These are phyloP conservation scores for Suncus etruscus DNA, from an alignment of 2,113 vertebrate species.

Conservation along the genomic window DNA sequence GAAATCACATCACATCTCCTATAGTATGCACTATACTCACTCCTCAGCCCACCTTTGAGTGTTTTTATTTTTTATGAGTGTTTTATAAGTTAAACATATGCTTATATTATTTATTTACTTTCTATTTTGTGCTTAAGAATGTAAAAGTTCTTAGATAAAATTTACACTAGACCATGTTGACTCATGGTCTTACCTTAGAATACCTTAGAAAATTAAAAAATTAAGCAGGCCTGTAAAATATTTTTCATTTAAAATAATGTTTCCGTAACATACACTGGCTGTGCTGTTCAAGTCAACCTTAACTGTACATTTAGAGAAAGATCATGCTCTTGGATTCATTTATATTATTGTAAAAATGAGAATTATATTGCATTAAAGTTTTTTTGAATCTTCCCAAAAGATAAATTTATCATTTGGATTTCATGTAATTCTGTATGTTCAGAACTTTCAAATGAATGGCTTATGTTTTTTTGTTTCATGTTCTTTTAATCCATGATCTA, in stretches of 20 bases:
- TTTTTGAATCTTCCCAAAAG: slow-evolving; percentile 62
- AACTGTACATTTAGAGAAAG: slow-evolving; percentile 30
- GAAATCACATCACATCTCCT: too few species aligned
- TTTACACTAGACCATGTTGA: slow-evolving; percentile 8
- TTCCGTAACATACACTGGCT: slow-evolving; percentile 26
- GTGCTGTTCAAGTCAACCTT: slow-evolving; percentile 41
- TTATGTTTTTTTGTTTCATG: slow-evolving; percentile 43
- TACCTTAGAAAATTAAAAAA: slow-evolving; percentile 37
- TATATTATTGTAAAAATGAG: slow-evolving; percentile 44
- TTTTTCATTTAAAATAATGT: slow-evolving; percentile 52
- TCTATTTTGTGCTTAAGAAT: slow-evolving; percentile 16
- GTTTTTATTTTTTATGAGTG: too few species aligned
- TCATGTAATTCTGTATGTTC: slow-evolving; percentile 49
- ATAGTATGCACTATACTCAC: too few species aligned
- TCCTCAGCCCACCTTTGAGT: too few species aligned
- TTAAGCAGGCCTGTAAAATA: neutral
- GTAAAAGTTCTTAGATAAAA: neutral
- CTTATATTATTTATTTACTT: too few species aligned
- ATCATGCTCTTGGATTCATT: slow-evolving; percentile 52
- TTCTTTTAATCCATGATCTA: slow-evolving; percentile 40
- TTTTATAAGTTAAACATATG: too few species aligned
- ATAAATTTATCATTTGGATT: slow-evolving; percentile 57
- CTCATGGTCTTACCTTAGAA: neutral
- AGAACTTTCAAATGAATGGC: slow-evolving; percentile 57
- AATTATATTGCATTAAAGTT: slow-evolving; percentile 66